Evolutionary conservation across 1,140 invertebrate species (phyloP), one percentile per base, ranked within the genome.

Genomic region (Drosophila sp.): DNA sequence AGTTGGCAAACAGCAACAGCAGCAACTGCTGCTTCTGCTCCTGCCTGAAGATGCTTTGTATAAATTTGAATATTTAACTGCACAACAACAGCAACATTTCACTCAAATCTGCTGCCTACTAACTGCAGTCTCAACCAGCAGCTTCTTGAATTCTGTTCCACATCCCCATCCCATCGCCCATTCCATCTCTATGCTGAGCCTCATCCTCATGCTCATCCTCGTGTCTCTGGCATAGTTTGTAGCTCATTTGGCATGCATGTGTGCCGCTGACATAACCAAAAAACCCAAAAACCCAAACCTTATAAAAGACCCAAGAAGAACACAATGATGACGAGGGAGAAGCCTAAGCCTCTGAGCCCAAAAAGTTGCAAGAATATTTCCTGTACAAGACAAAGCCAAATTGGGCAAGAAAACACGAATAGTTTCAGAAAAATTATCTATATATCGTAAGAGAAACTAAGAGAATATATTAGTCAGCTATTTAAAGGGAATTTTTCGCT

Each of bases 11-110:
- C 82, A 78, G 79, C 50, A 67, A 76, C 73, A 81, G 41, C 41
- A 47, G 23, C 44, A 50, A 25, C 44, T 1, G 44, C 44, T n/a
- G 40, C 40, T n/a, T 60, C 72, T 70, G 72, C 75, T 70, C 68
- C 80, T 76, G 82, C 75, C 76, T 83, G 79, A 87, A 86, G 83
- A 87, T 83, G 84, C 84, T 77, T 86, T 83, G 83, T 87, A 86
- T 86, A 86, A 86, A 86, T 86, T 86, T 86, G 83, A 86, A 86
- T 86, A 89, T 86, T 87, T 79, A 86, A 89, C 71, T 77, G 67
- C 75, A 77, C 61, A 47, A 47, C 38, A 76, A 60, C 50, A 66
- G 72, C 55, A 70, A 75, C 72, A 72, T 80, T 76, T 80, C 72
- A 80, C 64, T 72, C 61, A 66, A 57, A 81, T 72, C 60, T 72